These are phyloP conservation scores for Lamellibrachia luymesi DNA, from an alignment of 1,140 invertebrate species.

Conservation along the genomic window DNA sequence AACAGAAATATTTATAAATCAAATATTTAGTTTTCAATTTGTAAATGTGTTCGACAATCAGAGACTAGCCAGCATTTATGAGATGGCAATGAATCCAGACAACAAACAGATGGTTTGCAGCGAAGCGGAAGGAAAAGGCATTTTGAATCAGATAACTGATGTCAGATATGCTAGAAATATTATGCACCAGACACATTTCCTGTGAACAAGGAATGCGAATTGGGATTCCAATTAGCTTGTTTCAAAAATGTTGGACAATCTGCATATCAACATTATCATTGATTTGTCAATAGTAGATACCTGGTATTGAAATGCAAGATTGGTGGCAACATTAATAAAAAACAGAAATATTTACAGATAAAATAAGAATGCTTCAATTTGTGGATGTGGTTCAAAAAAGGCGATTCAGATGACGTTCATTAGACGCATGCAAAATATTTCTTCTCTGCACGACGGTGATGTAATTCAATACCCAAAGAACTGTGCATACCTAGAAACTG, in stretches of 20 bases:
- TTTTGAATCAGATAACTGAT: no score
- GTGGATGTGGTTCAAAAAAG: background rate
- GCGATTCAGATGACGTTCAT: background rate
- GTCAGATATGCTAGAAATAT: no score
- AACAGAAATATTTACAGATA: background rate
- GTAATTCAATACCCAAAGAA: background rate
- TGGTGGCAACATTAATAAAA: background rate
- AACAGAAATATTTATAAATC: no score
- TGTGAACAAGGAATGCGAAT: no score
- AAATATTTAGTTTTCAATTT: no score
- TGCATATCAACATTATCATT: background rate
- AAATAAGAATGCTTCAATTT: background rate
- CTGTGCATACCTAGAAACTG: background rate
- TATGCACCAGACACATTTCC: no score
- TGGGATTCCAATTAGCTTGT: background rate
- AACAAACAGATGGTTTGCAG: no score
- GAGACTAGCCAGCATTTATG: no score
- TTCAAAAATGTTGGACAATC: background rate
- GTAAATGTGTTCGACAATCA: no score
- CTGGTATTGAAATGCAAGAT: background rate
- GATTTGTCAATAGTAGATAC: background rate
- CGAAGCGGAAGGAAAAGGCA: no score
- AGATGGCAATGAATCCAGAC: no score
- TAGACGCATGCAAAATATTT: background rate
- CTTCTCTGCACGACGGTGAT: background rate